A percentile compares a stretch with the other conserved stretches of the same genome.
Evolutionary conservation across 2,797 vertebrate genomes (phyloP).

Genomic region (Hoplostethus atlanticus): DNA sequence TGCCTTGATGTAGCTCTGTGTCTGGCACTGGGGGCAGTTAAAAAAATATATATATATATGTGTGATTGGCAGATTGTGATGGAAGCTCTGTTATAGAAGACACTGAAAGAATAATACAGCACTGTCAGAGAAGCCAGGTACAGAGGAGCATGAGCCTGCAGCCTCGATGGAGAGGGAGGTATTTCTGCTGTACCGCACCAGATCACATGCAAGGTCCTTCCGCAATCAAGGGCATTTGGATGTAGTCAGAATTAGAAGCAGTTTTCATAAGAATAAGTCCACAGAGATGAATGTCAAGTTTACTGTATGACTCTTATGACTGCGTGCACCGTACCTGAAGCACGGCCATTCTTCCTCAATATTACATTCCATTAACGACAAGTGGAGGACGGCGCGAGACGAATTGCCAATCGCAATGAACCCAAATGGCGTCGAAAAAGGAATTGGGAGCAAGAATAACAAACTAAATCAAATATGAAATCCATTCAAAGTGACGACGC

Average conservation of each 20-base stretch:
- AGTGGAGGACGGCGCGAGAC: slow-evolving; percentile 53
- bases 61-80: slow-evolving; percentile 39
- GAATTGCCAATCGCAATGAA: slow-evolving; percentile 58
- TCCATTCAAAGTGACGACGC: slow-evolving; percentile 65
- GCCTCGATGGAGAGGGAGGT: slow-evolving; percentile 8
- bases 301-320: neutral
- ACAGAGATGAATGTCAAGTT: neutral
- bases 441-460: slow-evolving; percentile 67
- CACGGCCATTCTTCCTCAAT: slow-evolving; percentile 25
- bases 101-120: slow-evolving; percentile 9
- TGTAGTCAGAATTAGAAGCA: neutral
- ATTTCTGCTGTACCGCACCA: slow-evolving; percentile 1
- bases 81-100: neutral
- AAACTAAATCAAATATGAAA: slow-evolving; percentile 77
- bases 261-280: neutral
- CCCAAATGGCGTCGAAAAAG: slow-evolving; percentile 43
- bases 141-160: neutral
- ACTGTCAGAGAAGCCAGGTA: slow-evolving; percentile 4
- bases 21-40: slow-evolving; percentile 32
- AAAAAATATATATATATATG: no score
- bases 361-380: slow-evolving; percentile 46
- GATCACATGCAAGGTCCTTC: neutral
- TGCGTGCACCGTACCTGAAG: neutral
- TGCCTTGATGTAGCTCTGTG: slow-evolving; percentile 25
- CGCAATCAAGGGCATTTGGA: neutral